phyloP scores from a whole-genome alignment of 2,113 vertebrate species.

The Aegotheles bennettii region DNA sequence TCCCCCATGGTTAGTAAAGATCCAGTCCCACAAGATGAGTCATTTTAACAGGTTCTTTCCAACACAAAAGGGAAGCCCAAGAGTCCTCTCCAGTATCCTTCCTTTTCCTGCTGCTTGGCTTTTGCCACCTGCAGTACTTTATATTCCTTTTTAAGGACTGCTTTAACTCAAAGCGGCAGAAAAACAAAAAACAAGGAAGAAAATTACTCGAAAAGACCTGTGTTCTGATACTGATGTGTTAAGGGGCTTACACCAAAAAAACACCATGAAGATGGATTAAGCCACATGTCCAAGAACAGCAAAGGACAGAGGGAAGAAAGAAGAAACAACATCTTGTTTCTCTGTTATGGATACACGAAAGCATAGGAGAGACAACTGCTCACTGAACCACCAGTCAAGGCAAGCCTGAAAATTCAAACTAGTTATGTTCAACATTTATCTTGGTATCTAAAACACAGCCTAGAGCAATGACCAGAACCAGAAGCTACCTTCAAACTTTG shows the following conservation, averaged over 20 bases:
- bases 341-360: neutral
- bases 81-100: neutral
- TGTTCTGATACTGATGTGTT: neutral
- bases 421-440: neutral
- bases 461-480: neutral
- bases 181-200: neutral
- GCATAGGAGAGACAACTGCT: neutral
- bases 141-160: accelerated
- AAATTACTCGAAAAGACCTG: neutral
- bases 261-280: neutral
- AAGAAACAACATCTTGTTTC: neutral
- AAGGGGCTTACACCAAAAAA: neutral
- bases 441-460: neutral
- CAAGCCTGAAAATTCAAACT: neutral
- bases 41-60: neutral
- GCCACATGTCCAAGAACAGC: neutral
- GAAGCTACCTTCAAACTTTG: neutral
- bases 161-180: neutral
- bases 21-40: neutral
- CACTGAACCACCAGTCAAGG: neutral
- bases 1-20: neutral
- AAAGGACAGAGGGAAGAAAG: neutral
- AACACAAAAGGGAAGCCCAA: neutral
- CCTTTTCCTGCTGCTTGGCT: neutral
- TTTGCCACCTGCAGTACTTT: neutral